Conservation (phyloP, 2,797 vertebrate genomes). For the Kryptolebias ocellatus region DNA sequence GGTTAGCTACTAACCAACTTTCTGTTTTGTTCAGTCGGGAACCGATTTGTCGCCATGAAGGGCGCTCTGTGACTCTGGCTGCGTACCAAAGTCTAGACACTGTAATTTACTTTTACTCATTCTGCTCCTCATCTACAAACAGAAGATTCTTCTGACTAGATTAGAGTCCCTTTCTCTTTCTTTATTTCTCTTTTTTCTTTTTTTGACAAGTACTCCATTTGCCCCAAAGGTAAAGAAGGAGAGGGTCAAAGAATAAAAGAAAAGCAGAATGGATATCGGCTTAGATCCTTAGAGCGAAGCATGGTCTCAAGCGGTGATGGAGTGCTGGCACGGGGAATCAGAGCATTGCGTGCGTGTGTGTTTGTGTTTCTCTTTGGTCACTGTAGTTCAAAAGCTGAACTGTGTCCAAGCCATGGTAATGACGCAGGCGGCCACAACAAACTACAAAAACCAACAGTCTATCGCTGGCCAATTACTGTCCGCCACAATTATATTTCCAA, state of each 20-base stretch:
- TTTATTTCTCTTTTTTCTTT: conserved; percentile 19
- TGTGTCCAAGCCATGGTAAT: conserved; percentile 78
- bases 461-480: conserved; percentile 83
- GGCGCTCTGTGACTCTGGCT: not conserved
- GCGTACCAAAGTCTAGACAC: not conserved
- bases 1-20: not conserved
- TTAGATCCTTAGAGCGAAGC: conserved; percentile 71
- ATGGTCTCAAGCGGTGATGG: conserved; percentile 61
- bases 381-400: conserved; percentile 82
- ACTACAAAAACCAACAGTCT: conserved; percentile 84
- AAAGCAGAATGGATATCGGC: conserved; percentile 61
- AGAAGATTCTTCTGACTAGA: conserved; percentile 15
- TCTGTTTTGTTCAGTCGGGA: conserved; percentile 1
- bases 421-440: conserved; percentile 78
- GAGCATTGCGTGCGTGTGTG: conserved; percentile 81
- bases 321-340: conserved; percentile 73
- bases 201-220: conserved; percentile 48
- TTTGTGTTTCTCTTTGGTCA: conserved; percentile 79
- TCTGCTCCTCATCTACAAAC: conserved; percentile 15
- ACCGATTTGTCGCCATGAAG: conserved; percentile 1
- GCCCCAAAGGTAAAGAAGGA: conserved; percentile 55
- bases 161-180: conserved; percentile 33
- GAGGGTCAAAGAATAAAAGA: conserved; percentile 32
- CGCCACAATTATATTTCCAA: conserved; percentile 83
- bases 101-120: not conserved